Evolutionary conservation across 2,113 vertebrate species (phyloP).

Genomic region (Uria lomvia): DNA sequence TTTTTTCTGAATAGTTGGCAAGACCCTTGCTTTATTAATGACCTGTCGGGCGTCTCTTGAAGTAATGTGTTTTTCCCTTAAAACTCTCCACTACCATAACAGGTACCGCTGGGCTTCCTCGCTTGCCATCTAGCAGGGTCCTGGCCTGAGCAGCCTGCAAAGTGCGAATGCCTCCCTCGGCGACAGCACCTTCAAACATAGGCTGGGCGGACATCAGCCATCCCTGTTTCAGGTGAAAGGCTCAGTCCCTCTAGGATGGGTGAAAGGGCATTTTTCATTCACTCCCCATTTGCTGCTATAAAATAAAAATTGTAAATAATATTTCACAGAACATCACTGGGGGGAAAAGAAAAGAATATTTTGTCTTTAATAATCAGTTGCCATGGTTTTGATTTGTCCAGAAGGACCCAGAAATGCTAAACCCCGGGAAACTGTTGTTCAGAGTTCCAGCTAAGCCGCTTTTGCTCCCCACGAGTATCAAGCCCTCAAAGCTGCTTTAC

Average conservation of each 20-base stretch:
- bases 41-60: background rate
- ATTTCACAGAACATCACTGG: background rate
- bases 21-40: background rate
- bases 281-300: background rate
- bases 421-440: background rate
- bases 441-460: background rate
- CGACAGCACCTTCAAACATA: background rate
- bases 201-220: accelerated
- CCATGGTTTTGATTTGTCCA: background rate
- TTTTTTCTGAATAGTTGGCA: background rate
- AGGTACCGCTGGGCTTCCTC: background rate
- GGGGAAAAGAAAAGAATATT: background rate
- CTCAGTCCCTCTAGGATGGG: background rate
- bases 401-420: background rate
- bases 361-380: background rate
- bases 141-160: background rate
- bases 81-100: background rate
- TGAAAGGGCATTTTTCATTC: background rate
- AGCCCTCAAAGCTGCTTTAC: background rate
- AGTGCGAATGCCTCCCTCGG: background rate
- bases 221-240: background rate
- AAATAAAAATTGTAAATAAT: background rate
- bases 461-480: background rate
- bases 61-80: background rate
- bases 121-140: background rate